These are phyloP conservation scores for Steinernema carpocapsae DNA, from an alignment of 2,888 invertebrate species.

Conservation along the genomic window DNA sequence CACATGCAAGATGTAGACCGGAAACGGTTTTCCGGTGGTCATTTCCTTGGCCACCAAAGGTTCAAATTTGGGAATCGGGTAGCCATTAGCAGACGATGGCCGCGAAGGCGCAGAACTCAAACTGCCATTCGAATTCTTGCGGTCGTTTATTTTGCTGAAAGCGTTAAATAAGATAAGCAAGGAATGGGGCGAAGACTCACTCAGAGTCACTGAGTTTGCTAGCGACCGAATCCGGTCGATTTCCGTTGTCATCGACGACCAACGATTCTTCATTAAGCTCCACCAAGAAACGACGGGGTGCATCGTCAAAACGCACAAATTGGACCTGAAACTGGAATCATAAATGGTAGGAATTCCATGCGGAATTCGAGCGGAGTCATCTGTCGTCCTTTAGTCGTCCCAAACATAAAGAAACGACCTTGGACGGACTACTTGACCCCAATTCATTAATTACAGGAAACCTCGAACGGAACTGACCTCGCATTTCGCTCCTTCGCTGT, in stretches of 20 bases:
- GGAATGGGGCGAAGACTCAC: not conserved
- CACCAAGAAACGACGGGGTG: conserved; percentile 8
- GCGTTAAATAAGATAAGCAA: too few species aligned
- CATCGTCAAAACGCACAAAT: conserved; percentile 27
- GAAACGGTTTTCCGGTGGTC: not conserved
- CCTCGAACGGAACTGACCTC: conserved; percentile 6
- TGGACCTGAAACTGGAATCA: not conserved
- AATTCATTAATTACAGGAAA: not conserved
- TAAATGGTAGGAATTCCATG: too few species aligned
- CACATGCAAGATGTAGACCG: conserved; percentile 1
- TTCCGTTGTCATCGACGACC: conserved; percentile 11
- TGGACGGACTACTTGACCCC: not conserved
- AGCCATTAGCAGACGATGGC: not conserved
- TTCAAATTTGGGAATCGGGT: not conserved
- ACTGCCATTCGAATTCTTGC: conserved; percentile 15
- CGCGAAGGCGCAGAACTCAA: not conserved
- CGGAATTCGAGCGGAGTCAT: not conserved
- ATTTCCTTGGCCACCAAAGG: conserved; percentile 5
- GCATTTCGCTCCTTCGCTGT: conserved; percentile 19
- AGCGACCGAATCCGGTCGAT: not conserved
- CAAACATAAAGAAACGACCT: not conserved
- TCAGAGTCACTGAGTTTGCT: conserved; percentile 16
- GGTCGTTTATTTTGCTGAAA: conserved; percentile 2
- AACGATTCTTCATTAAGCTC: conserved; percentile 13
- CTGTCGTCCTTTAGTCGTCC: not conserved